Conservation (phyloP, 1,140 invertebrate species). For the Panagrolaimus sp. region DNA sequence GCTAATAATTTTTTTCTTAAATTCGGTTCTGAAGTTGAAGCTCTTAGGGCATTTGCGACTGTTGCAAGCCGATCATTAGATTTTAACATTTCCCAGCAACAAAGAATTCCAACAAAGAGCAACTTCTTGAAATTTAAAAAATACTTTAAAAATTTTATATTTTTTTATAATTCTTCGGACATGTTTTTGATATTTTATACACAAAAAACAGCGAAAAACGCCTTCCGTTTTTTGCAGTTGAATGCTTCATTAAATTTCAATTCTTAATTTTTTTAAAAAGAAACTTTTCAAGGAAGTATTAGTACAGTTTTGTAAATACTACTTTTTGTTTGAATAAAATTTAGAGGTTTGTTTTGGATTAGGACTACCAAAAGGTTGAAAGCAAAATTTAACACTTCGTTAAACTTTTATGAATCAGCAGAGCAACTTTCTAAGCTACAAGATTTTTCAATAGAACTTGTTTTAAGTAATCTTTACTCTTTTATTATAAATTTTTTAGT, state of each 20-base stretch:
- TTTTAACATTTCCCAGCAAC: not conserved
- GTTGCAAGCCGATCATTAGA: conserved; percentile 3
- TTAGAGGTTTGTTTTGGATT: too few relatives aligned
- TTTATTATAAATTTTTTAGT: too few relatives aligned
- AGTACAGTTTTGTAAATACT: too few relatives aligned
- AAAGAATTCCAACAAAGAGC: too few relatives aligned
- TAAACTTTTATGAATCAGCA: too few relatives aligned
- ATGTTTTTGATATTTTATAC: not conserved
- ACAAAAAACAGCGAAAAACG: not conserved
- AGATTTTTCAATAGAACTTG: too few relatives aligned
- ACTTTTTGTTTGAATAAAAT: too few relatives aligned
- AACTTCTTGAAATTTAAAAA: not conserved
- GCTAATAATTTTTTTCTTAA: not conserved
- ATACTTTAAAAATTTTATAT: not conserved
- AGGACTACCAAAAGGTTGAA: too few relatives aligned
- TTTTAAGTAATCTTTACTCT: too few relatives aligned
- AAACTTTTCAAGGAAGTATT: too few relatives aligned
- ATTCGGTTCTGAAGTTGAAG: conserved; percentile 11
- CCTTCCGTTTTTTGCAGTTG: not conserved
- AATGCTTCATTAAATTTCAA: not conserved
- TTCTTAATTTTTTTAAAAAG: not conserved
- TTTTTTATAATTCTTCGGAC: not conserved
- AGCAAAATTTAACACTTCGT: too few relatives aligned
- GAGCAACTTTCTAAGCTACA: too few relatives aligned
- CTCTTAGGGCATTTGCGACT: conserved; percentile 9